Evolutionary conservation across 2,888 invertebrate species (phyloP).

Genomic region (Adineta ricciae): DNA sequence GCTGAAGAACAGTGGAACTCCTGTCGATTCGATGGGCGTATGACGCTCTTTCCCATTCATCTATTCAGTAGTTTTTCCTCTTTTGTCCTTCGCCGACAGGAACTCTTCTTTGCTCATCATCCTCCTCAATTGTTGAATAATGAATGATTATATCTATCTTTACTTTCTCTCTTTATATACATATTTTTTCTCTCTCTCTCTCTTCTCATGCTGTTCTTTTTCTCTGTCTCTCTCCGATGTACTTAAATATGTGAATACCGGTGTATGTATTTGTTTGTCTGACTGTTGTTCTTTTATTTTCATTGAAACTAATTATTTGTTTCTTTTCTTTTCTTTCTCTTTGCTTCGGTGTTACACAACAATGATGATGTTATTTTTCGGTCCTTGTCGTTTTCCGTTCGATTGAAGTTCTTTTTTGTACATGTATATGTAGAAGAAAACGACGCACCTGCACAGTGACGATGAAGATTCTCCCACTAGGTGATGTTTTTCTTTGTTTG

Average conservation of each 20-base stretch:
- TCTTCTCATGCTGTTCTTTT: not conserved
- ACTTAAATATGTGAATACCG: not conserved
- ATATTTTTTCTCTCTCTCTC: not conserved
- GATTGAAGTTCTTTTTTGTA: not conserved
- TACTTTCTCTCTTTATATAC: not conserved
- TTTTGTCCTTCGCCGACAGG: not conserved
- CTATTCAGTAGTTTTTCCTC: not conserved
- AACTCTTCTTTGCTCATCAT: not conserved
- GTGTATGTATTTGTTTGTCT: conserved; percentile 2
- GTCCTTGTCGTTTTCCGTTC: not conserved
- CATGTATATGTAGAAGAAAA: not conserved
- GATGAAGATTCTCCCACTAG: not conserved
- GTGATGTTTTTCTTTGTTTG: not conserved
- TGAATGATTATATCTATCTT: not conserved
- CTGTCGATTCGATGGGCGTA: not conserved
- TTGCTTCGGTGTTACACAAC: not conserved
- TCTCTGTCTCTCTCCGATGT: not conserved
- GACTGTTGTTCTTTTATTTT: not conserved
- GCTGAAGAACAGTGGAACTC: not conserved
- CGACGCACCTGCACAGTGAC: not conserved
- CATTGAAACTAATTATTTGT: not conserved
- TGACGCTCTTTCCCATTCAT: not conserved
- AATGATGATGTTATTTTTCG: not conserved
- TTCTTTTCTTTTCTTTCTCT: not conserved
- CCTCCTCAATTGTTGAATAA: not conserved